Base-by-base conservation (phyloP, 2,888 invertebrate species). In the Pandemis corylana region DNA sequence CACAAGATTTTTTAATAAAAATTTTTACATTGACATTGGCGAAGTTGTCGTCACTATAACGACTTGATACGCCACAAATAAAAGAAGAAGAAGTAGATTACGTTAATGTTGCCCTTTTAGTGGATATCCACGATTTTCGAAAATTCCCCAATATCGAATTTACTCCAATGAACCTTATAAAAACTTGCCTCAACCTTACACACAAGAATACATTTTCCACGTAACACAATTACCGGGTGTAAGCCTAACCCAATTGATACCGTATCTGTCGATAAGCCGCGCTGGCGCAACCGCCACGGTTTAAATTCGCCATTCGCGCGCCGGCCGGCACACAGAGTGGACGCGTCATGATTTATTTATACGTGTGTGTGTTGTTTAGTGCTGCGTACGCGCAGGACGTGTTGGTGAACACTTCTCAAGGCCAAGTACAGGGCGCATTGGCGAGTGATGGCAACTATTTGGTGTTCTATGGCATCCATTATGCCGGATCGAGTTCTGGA, bases 401-500 rank as follows among this genome's bases (percentile, higher is more conserved):
- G 76, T 61, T 75, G 10, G 92, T 92, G 61, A 87, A 85, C 7
- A 92, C 90, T 0, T 87, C 88, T 0, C 87, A 93, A 77, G 89
- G 94, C 62, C 72, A 78, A n/a, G 82, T 93, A 15, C 81, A 86
- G 64, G 93, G 92, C 0, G 76, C 75, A 1, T 79, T 76, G 5
- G 86, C 84, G 0, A 13, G 70, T 0, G 89, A 89, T 77, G 89
- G 89, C 0, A 80, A 85, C 68, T 91, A 90, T 77, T 79, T 78
- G 36, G 83, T 81, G 2, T 94, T 90, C 68, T 90, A 89, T 77
- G 92, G 91, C 0, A 81, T 94, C 13, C 90, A 89, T n/a, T 94
- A 94, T 71, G 93, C 87, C 4, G 72, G 78, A 15, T 10, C 61
- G 1, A 64, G 69, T n/a, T 67, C 72, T 9, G 76, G 76, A 20